A percentile compares a stretch with the other conserved stretches of the same genome.
phyloP scores from a whole-genome alignment of 92 coral and sea anemone species.

The Epizoanthus stellaris region DNA sequence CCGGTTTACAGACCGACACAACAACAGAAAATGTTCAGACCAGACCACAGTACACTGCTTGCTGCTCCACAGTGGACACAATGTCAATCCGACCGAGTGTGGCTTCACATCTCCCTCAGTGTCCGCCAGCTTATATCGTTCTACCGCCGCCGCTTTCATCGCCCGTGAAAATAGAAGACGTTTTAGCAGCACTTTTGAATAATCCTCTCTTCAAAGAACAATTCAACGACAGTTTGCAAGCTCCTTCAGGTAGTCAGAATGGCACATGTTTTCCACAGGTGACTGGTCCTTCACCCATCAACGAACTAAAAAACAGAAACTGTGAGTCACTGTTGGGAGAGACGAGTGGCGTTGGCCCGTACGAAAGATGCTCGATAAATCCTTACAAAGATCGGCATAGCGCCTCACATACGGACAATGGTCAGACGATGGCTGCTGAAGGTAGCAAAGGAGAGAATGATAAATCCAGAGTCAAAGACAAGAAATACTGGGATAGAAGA shows the following conservation, averaged over 20 bases:
- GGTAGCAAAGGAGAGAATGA: not conserved
- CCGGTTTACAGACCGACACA: too few species aligned
- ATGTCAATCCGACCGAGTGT: not conserved
- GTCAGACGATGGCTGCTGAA: not conserved
- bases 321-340: not conserved
- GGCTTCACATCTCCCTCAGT: not conserved
- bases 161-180: not conserved
- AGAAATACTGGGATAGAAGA: slow-evolving; percentile 28
- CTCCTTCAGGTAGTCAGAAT: not conserved
- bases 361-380: not conserved
- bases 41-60: too few species aligned
- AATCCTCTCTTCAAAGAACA: not conserved
- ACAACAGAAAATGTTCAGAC: too few species aligned
- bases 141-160: not conserved
- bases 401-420: not conserved
- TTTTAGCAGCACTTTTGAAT: not conserved
- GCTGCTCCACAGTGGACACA: not conserved
- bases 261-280: not conserved
- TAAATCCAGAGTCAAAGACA: slow-evolving; percentile 1
- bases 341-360: not conserved
- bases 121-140: not conserved
- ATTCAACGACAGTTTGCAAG: not conserved
- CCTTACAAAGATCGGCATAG: not conserved
- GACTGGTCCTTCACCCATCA: not conserved
- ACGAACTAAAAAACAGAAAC: not conserved